Evolutionary conservation across 2,113 vertebrate species (phyloP).

Genomic region (Tragelaphus buxtoni): DNA sequence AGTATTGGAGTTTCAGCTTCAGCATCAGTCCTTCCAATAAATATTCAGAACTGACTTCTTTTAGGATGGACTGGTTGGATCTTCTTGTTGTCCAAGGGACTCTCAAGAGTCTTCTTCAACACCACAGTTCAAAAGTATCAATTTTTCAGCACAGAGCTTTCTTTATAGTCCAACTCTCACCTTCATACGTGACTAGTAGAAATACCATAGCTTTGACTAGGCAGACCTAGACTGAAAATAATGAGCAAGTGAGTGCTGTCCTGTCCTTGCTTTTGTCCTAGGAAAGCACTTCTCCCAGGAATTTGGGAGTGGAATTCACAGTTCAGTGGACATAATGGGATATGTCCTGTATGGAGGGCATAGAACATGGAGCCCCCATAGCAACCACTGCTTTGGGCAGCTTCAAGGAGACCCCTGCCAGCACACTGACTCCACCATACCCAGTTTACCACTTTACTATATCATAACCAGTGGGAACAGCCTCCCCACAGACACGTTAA

Average conservation of each 20-base stretch:
- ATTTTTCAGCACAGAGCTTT: rapidly evolving
- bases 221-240: not conserved
- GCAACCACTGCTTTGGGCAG: not conserved
- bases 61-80: no score
- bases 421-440: rapidly evolving
- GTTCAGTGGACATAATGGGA: not conserved
- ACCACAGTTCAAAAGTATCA: no score
- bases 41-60: no score
- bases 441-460: rapidly evolving
- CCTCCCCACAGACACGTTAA: not conserved
- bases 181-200: no score
- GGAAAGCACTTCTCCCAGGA: not conserved
- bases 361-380: rapidly evolving
- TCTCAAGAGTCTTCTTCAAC: no score
- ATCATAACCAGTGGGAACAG: no score
- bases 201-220: no score
- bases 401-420: not conserved
- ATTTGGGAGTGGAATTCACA: not conserved
- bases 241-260: not conserved
- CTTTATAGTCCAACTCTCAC: no score
- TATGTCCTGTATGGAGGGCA: rapidly evolving
- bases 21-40: no score
- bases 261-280: not conserved
- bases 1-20: no score
- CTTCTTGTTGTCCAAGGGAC: no score